Evolutionary conservation across 2,888 invertebrate species (phyloP), one percentile per base, ranked within the genome.

Genomic region (Thera britannica): DNA sequence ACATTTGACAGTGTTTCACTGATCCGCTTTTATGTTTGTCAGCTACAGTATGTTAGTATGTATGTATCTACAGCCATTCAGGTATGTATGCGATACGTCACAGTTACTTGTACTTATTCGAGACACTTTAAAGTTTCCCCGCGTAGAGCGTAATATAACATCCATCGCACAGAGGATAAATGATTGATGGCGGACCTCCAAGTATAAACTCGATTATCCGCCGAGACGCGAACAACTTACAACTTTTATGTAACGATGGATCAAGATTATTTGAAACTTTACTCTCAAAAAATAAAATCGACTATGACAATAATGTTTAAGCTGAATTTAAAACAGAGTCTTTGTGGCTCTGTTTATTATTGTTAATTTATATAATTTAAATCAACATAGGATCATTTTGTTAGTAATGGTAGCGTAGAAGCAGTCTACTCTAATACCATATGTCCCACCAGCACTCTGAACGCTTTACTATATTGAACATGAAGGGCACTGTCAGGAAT

Each of bases 171-270:
- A 83, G 85, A 81, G 84, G 89, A 91, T 93, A 93, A 92, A 93
- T 93, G 93, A 93, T 93, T 93, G 93, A 93, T 93, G 93, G 90
- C 87, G 86, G 88, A 84, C 88, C 89, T 89, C 87, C 90, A 93
- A 93, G 93, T 90, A 93, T 90, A 93, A 93, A 93, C 93, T 93
- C 93, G 93, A 93, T 93, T 93, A 93, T 93, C 93, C 92, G 90
- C 84, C 84, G 90, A 90, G 92, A 92, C 93, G 92, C 88, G 93
- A 92, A 93, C 92, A 92, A 93, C 93, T 92, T 90, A 90, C 92
- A 92, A 93, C 88, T 93, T 93, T 93, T 93, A 90, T 93, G 90
- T 93, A 91, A 92, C 92, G 92, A 93, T 92, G 93, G 92, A 93
- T 92, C 92, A 90, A 89, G 91, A 92, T 92, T 93, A 92, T 90